Evolutionary conservation across 2,888 invertebrate genomes (phyloP), one percentile per base, ranked within the genome.

Genomic region (Parochlus steinenii): DNA sequence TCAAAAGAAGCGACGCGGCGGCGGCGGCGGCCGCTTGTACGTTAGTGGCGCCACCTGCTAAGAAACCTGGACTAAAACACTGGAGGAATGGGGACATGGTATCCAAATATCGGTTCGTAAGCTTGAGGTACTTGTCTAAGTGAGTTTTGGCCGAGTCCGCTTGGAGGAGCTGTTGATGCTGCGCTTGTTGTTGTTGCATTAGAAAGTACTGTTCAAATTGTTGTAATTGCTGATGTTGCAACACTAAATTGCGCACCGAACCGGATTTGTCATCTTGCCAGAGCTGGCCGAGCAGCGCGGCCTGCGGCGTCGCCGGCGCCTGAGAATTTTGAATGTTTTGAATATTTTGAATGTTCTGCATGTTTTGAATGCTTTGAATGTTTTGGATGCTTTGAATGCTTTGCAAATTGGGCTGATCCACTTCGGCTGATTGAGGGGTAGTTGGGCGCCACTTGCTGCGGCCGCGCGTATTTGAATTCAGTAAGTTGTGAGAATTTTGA

Each of bases 91-190:
- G 35, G 17, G 31, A 36, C 39, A 36, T 36, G 10, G 25, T 32
- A 14, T 39, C 19, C 15, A 49, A 43, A 43, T 56, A 57, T 38
- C 52, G 47, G 39, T 46, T 47, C n/a, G 50, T 53, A 6, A 55
- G 43, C 26, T 46, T 39, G 4, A 49, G 39, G 23, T 53, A 51
- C 16, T 50, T 48, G 38, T 53, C 55, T 5, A 56, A 41, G 33
- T 56, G 54, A 42, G 55, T 58, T 37, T 53, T 55, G 3, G 53
- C 49, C 12, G 58, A 53, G 37, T 52, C 53, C 6, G 59, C 39
- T 4, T 50, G 44, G 17, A 37, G 22, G 49, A 52, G 39, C 27
- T 39, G 41, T 26, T 40, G 42, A 6, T 43, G 41, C 26, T 39
- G 39, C n/a, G n/a, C n/a, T 36, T 31, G 30, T 24, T 31, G 23